Evolutionary conservation across 2,797 vertebrate genomes (phyloP).

Genomic region (Dallia pectoralis): DNA sequence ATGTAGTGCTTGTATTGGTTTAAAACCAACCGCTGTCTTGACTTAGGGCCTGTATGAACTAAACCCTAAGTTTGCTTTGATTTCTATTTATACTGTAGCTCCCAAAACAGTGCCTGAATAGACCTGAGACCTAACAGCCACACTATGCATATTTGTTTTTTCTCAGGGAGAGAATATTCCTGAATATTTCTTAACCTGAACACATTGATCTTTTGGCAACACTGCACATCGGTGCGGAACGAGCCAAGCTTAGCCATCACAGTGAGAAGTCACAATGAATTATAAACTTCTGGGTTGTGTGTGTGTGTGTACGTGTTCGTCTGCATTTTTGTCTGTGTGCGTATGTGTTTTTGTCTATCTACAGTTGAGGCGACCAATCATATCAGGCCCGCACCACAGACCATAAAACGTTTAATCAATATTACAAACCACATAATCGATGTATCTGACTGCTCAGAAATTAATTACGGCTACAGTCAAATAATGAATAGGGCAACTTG

Average conservation of each 20-base stretch:
- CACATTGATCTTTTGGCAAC: neutral
- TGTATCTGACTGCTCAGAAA: neutral
- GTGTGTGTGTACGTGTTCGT: neutral
- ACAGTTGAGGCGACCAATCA: too few species aligned
- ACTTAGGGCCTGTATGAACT: neutral
- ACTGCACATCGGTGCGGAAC: neutral
- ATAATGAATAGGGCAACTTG: too few species aligned
- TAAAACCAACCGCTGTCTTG: neutral
- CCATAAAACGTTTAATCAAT: neutral
- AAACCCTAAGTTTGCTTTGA: neutral
- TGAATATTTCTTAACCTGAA: neutral
- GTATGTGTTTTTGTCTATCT: neutral
- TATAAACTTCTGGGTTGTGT: neutral
- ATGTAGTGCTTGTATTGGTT: neutral
- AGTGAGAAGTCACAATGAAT: neutral
- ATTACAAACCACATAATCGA: neutral
- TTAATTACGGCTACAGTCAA: neutral
- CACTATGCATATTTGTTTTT: neutral
- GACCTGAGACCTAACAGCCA: neutral
- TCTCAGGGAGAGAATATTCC: neutral
- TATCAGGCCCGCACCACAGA: too few species aligned
- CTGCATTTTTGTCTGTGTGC: neutral
- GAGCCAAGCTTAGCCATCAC: neutral
- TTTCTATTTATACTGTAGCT: neutral
- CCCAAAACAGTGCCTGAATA: neutral